These are phyloP conservation scores for Chloromyia formosa DNA, from an alignment of 2,888 invertebrate genomes.

Conservation along the genomic window DNA sequence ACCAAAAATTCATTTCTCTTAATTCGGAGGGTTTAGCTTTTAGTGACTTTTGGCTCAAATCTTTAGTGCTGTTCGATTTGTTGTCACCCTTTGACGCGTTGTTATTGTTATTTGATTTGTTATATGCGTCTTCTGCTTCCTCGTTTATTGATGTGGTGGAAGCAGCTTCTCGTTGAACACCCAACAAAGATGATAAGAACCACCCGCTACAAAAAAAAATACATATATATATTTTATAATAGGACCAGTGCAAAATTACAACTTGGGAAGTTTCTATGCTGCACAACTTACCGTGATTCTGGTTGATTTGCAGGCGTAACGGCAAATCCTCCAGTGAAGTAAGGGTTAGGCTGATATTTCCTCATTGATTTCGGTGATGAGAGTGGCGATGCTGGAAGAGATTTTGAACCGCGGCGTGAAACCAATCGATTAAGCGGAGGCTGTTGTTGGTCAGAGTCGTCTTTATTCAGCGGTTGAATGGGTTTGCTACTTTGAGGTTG, in stretches of 20 bases:
- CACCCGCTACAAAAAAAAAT: constrained; percentile 65
- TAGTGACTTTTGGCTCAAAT: constrained; percentile 59
- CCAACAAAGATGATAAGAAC: constrained; percentile 73
- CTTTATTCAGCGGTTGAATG: constrained; percentile 53
- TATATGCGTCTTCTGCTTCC: constrained; percentile 38
- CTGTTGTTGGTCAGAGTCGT: constrained; percentile 56
- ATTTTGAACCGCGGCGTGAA: constrained; percentile 73
- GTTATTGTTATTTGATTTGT: constrained; percentile 45
- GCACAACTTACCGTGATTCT: constrained; percentile 46
- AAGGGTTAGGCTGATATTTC: constrained; percentile 68
- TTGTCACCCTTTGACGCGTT: constrained; percentile 12
- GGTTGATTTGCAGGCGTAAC: constrained; percentile 39
- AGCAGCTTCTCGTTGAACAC: constrained; percentile 71
- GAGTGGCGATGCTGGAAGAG: constrained; percentile 75
- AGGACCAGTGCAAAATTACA: neutral
- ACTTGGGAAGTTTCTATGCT: neutral
- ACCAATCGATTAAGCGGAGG: constrained; percentile 51
- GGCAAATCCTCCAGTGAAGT: constrained; percentile 66
- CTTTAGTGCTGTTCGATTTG: constrained; percentile 54
- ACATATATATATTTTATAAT: neutral
- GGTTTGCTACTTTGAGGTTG: constrained; percentile 46
- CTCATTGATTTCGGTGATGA: constrained; percentile 66
- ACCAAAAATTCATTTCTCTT: constrained; percentile 86
- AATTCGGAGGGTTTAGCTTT: constrained; percentile 75
- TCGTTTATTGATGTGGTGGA: constrained; percentile 65